A percentile compares a stretch with the other conserved stretches of the same genome.
These are phyloP conservation scores for Boulengeromyrus knoepffleri DNA, from an alignment of 2,113 vertebrate species.

Conservation along the genomic window DNA sequence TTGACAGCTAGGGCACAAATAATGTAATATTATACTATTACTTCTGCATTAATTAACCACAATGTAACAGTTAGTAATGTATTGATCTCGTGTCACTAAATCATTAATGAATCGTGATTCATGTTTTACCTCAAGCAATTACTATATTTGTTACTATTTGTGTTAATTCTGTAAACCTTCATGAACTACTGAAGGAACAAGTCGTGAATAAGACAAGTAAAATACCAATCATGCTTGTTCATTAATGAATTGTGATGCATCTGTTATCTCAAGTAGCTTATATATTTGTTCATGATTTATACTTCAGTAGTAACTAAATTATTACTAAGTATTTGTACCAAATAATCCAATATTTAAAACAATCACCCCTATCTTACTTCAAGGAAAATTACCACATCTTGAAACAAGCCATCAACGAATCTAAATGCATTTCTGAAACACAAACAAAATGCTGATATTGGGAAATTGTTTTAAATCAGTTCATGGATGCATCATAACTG, in stretches of 20 bases:
- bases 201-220: no score
- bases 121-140: no score
- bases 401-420: not conserved
- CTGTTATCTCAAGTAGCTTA: not conserved
- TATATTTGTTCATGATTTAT: not conserved
- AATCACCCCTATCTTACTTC: not conserved
- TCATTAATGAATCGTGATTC: no score
- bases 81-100: no score
- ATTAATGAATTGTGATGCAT: not conserved
- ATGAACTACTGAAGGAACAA: no score
- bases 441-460: not conserved
- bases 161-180: no score
- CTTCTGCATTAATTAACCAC: no score
- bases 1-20: no score
- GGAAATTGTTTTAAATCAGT: not conserved
- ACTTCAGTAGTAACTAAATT: not conserved
- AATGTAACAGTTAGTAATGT: no score
- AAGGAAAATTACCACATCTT: not conserved
- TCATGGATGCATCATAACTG: not conserved
- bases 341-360: not conserved
- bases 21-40: no score
- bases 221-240: not conserved
- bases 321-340: not conserved
- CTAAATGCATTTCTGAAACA: not conserved
- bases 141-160: no score